Base-by-base conservation (phyloP, 1,140 invertebrate genomes). In the Zaprionus africanus region DNA sequence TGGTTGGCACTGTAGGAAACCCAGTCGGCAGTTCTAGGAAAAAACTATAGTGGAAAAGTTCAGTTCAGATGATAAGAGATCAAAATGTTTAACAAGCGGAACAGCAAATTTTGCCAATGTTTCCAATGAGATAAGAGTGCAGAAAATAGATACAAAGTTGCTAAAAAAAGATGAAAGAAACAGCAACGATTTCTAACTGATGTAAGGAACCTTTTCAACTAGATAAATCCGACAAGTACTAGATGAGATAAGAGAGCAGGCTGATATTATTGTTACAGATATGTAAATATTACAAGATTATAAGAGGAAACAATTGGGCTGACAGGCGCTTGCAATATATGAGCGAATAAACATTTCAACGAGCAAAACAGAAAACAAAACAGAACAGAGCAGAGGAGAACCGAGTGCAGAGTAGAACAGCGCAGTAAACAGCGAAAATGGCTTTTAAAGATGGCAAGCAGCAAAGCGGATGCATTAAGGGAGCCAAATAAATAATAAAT, bases 301-400 rank as follows among this genome's bases (percentile, higher is more conserved):
- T 73, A 73, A 67, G 28, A 58, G 28, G 19, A 71, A 28, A 56
- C 31, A 51, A 57, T 38, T 49, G 43, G 54, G 60, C 49, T 53
- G 41, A 79, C 41, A 38, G 51, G 9, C 76, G 38, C 15, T 49
- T 41, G 38, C 17, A 79, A 66, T 77, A 70, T 70, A 73, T 62
- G 58, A 53, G 60, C 64, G 49, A 34, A 81, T 83, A 85, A 83
- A 83, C 80, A 81, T 69, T 73, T 77, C 82, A 65, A 59, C 64
- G 49, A 49, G 11, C 60, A 24, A 66, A 79, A 59, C 65, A 9
- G 5, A 62, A 56, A 63, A 12, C 9, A 36, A 26, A 63, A 13
- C n/a, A 28, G 7, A 56, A 13, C 24, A 4, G 17, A 28, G 2
- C 17, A 7, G 28, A 51, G 38, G 11, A 13, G 38, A 46, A 26